Percentiles rank a stretch among this genome's conserved stretches.
phyloP scores from a whole-genome alignment of 2,888 invertebrate genomes.

The Agrilus cyanescens region DNA sequence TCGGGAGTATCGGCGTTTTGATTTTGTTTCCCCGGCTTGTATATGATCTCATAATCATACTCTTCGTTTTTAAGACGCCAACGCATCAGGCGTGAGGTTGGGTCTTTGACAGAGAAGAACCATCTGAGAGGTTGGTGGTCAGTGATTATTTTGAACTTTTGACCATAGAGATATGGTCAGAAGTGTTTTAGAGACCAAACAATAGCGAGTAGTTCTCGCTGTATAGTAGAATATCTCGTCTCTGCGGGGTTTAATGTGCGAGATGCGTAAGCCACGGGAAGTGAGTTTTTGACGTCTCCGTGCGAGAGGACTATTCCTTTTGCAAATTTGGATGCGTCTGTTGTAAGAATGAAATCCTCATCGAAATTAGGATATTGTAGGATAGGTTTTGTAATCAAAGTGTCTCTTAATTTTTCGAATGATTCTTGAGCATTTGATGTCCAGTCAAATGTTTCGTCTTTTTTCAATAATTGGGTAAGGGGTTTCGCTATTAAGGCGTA shows the following conservation, averaged over 20 bases:
- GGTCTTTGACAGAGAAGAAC: constrained; percentile 25
- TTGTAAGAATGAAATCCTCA: constrained; percentile 22
- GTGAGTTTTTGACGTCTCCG: constrained; percentile 18
- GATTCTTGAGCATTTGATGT: too few species aligned
- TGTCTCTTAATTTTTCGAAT: constrained; percentile 4
- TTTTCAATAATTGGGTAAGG: too few species aligned
- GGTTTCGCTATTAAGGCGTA: too few species aligned
- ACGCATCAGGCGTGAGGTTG: constrained; percentile 19
- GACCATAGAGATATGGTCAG: constrained; percentile 28
- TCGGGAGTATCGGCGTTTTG: constrained; percentile 22
- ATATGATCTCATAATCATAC: constrained; percentile 24
- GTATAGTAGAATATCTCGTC: too few species aligned
- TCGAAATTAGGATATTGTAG: constrained; percentile 16
- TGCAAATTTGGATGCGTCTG: constrained; percentile 26
- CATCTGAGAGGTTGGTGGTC: constrained; percentile 28
- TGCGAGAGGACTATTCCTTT: constrained; percentile 24
- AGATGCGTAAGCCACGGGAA: constrained; percentile 27
- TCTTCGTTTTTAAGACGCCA: constrained; percentile 25
- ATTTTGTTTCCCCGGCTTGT: constrained; percentile 22
- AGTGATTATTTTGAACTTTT: constrained; percentile 24
- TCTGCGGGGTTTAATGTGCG: constrained; percentile 24
- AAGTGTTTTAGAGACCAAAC: constrained; percentile 27
- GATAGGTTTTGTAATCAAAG: constrained; percentile 10
- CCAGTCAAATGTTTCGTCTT: too few species aligned
- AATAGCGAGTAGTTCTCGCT: too few species aligned